Evolutionary conservation across 2,888 invertebrate genomes (phyloP).

Genomic region (Atrina japonica): DNA sequence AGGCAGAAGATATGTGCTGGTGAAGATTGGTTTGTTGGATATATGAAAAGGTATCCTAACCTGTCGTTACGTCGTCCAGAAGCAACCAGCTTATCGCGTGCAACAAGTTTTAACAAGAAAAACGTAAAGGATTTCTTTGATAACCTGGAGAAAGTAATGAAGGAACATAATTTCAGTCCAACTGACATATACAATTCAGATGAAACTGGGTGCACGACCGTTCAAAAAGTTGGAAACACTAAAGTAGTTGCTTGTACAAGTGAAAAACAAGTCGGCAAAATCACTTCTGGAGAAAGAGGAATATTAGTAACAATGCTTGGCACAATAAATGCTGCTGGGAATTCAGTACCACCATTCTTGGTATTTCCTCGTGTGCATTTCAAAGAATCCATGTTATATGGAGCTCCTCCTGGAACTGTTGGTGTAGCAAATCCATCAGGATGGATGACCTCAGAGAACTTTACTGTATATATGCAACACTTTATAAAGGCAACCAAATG

Average conservation of each 20-base stretch:
- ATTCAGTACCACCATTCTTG: constrained; percentile 40
- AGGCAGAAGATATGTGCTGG: constrained; percentile 19
- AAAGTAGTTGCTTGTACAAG: constrained; percentile 23
- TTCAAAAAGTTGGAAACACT: constrained; percentile 35
- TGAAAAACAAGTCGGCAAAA: constrained; percentile 42
- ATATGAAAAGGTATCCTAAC: constrained; percentile 37
- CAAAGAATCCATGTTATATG: constrained; percentile 36
- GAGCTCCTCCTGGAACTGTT: constrained; percentile 28
- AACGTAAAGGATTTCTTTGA: constrained; percentile 43
- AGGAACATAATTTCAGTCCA: constrained; percentile 32
- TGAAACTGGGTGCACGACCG: constrained; percentile 52
- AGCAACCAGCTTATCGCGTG: constrained; percentile 43
- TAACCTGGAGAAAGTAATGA: constrained; percentile 43
- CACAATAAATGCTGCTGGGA: constrained; percentile 30
- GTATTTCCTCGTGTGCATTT: constrained; percentile 43
- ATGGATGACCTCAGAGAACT: constrained; percentile 71
- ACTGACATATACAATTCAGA: constrained; percentile 47
- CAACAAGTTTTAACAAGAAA: constrained; percentile 45
- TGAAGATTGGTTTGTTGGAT: constrained; percentile 41
- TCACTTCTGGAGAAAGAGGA: constrained; percentile 46
- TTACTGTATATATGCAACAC: constrained; percentile 66
- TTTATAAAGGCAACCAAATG: constrained; percentile 68
- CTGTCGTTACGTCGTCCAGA: constrained; percentile 43
- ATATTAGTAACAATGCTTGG: constrained; percentile 12
- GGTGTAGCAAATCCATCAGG: constrained; percentile 52